phyloP scores from a whole-genome alignment of 1,140 invertebrate species.

The Prorops nasuta region DNA sequence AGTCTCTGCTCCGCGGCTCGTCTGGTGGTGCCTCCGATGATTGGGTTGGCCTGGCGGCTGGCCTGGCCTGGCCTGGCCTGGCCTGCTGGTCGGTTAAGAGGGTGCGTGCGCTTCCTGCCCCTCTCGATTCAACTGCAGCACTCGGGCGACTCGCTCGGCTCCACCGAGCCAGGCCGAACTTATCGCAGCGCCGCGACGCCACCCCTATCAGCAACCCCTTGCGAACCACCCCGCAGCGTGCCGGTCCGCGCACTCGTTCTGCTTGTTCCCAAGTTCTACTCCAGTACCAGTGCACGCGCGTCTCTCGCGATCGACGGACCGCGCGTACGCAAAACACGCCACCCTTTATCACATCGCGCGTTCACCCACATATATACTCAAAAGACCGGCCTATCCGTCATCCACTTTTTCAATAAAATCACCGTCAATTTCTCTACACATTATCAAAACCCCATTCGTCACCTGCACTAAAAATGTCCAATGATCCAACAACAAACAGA shows the following conservation, averaged over 20 bases:
- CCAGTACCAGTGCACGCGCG: slow-evolving; percentile 52
- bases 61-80: too few relatives aligned
- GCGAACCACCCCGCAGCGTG: slow-evolving; percentile 20
- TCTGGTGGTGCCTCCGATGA: too few relatives aligned
- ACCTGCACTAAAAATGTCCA: too few relatives aligned
- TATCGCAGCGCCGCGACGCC: slow-evolving; percentile 22
- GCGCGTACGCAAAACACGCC: slow-evolving; percentile 38
- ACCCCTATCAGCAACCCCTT: not conserved
- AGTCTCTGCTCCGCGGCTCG: too few relatives aligned
- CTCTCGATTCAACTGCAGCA: not conserved
- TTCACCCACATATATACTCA: slow-evolving; percentile 6
- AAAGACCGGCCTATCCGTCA: too few relatives aligned
- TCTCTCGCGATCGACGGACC: slow-evolving; percentile 53
- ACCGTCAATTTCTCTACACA: too few relatives aligned
- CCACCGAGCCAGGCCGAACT: slow-evolving; percentile 21
- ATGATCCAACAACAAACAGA: too few relatives aligned
- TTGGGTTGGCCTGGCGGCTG: too few relatives aligned
- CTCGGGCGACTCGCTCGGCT: slow-evolving; percentile 5
- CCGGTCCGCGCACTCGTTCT: slow-evolving; percentile 37
- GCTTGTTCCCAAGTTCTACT: slow-evolving; percentile 20
- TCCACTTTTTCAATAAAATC: too few relatives aligned
- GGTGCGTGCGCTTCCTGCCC: too few relatives aligned
- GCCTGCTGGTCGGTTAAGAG: too few relatives aligned
- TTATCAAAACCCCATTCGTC: too few relatives aligned
- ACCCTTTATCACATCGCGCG: slow-evolving; percentile 28